A percentile compares a stretch with the other conserved stretches of the same genome.
Evolutionary conservation across 2,888 invertebrate species (phyloP).

Genomic region (Helleia helle): DNA sequence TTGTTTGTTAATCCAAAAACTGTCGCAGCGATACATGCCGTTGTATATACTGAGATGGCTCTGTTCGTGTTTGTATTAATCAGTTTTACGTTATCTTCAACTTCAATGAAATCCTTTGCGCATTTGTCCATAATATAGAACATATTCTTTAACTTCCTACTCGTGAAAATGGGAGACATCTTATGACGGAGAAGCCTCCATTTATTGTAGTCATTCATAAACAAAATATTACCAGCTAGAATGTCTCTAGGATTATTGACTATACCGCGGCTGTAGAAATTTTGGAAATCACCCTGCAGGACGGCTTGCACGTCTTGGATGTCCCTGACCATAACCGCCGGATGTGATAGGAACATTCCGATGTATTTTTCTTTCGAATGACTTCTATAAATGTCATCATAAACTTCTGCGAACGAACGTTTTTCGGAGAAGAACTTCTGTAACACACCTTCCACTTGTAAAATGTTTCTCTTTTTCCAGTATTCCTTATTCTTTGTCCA

Average conservation of each 20-base stretch:
- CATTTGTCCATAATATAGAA: conserved; percentile 45
- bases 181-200: conserved; percentile 53
- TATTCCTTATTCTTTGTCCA: conserved; percentile 11
- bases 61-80: conserved; percentile 27
- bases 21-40: conserved; percentile 39
- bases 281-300: conserved; percentile 32
- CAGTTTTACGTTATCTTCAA: conserved; percentile 27
- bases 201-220: conserved; percentile 34
- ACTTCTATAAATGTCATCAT: conserved; percentile 16
- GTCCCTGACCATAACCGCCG: conserved; percentile 32
- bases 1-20: conserved; percentile 48
- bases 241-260: conserved; percentile 29
- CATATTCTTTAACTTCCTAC: conserved; percentile 48
- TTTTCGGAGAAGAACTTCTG: conserved; percentile 14
- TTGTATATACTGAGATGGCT: conserved; percentile 30
- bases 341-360: conserved; percentile 18
- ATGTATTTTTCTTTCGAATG: conserved; percentile 13
- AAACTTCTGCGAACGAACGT: conserved; percentile 16
- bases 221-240: conserved; percentile 35
- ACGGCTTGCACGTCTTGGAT: conserved; percentile 33
- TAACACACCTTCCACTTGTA: conserved; percentile 16
- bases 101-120: conserved; percentile 38
- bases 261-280: conserved; percentile 36
- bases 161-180: conserved; percentile 45
- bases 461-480: conserved; percentile 18